Conservation (phyloP, 64 coral and sea anemone species). For the Anthopleura sola region DNA sequence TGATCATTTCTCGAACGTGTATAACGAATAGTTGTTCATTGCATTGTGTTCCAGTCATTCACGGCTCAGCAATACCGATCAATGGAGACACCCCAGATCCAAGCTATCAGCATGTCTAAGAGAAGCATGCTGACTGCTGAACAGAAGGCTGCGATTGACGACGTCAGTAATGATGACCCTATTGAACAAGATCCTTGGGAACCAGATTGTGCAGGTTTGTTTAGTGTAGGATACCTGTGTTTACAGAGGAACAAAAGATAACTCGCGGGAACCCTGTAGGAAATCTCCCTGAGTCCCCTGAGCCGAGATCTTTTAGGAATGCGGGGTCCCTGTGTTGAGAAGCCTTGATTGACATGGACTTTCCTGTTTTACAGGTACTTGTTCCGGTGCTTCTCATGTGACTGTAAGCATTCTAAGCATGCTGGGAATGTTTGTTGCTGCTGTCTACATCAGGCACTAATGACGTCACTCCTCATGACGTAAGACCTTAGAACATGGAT, state of each 20-base stretch:
- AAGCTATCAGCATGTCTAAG: constrained; percentile 68
- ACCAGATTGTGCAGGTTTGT: constrained; percentile 47
- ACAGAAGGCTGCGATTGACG: constrained; percentile 62
- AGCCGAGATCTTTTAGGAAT: too few relatives aligned
- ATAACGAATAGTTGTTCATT: not conserved
- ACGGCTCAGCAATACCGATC: constrained; percentile 53
- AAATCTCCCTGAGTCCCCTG: too few relatives aligned
- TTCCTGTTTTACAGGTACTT: constrained; percentile 24
- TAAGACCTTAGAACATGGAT: not conserved
- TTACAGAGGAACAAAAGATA: not conserved
- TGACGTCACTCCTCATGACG: not conserved
- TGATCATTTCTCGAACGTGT: too few relatives aligned
- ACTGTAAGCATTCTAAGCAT: constrained; percentile 28
- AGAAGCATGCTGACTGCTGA: constrained; percentile 29
- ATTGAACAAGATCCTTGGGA: constrained; percentile 84
- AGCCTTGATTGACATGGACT: not conserved
- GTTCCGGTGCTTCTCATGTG: constrained; percentile 23
- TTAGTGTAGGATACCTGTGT: not conserved
- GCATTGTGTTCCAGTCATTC: constrained; percentile 43
- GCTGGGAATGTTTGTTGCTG: constrained; percentile 35
- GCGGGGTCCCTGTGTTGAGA: too few relatives aligned
- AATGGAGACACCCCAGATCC: constrained; percentile 79
- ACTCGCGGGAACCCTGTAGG: too few relatives aligned
- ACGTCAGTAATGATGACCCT: constrained; percentile 61
- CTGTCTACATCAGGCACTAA: not conserved